A percentile compares a stretch with the other conserved stretches of the same genome.
Conservation (phyloP, 1,140 invertebrate genomes). For the Eriosoma lanigerum region DNA sequence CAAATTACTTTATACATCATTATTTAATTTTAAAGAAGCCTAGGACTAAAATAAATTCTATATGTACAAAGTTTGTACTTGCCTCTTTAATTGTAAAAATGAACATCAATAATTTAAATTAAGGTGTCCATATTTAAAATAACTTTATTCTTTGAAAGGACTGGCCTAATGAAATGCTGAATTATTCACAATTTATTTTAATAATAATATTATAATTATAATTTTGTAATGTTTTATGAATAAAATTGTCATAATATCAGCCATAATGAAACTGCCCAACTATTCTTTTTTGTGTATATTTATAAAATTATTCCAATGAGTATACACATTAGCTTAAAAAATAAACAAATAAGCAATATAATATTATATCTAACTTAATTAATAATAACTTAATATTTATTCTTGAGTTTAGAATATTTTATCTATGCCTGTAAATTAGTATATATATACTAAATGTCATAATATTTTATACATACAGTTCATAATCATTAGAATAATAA, state of each 20-base stretch:
- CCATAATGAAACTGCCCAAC: slow-evolving; percentile 22
- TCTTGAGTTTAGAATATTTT: slow-evolving; percentile 41
- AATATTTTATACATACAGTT: slow-evolving; percentile 49
- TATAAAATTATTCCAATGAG: slow-evolving; percentile 3
- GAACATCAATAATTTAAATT: slow-evolving; percentile 27
- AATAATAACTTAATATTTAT: slow-evolving; percentile 18
- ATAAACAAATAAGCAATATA: slow-evolving; percentile 40
- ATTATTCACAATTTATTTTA: slow-evolving; percentile 23
- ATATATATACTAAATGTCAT: slow-evolving; percentile 29
- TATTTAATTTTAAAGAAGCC: slow-evolving; percentile 26
- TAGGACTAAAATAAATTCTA: slow-evolving; percentile 34
- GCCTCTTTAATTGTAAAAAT: slow-evolving; percentile 7
- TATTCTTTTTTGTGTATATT: slow-evolving; percentile 31
- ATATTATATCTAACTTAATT: slow-evolving; percentile 36
- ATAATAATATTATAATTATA: slow-evolving; percentile 30
- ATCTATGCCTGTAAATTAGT: slow-evolving; percentile 21
- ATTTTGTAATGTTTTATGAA: slow-evolving; percentile 12
- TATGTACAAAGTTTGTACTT: slow-evolving; percentile 27
- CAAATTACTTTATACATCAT: slow-evolving; percentile 38
- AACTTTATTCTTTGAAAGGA: slow-evolving; percentile 10
- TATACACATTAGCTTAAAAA: slow-evolving; percentile 33
- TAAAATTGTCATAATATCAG: slow-evolving; percentile 38
- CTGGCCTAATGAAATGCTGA: slow-evolving; percentile 31
- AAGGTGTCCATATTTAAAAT: slow-evolving; percentile 18
- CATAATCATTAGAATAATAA: slow-evolving; percentile 35